A percentile compares a stretch with the other conserved stretches of the same genome.
Conservation (phyloP, 2,113 vertebrate species). For the Oreochromis niloticus region DNA sequence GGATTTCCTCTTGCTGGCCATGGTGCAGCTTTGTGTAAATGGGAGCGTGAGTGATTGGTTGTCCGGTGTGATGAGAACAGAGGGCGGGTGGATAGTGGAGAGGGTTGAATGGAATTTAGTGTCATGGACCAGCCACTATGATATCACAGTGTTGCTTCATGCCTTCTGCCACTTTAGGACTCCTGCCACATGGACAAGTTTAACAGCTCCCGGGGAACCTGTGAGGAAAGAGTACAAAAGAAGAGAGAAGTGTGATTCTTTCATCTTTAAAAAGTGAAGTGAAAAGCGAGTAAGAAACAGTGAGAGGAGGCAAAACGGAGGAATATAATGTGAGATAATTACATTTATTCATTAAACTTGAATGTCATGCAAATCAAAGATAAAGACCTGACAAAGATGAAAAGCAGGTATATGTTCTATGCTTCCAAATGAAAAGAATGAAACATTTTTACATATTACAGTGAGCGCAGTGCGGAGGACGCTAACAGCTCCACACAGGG, state of each 20-base stretch:
- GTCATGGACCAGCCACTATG: slow-evolving; percentile 74
- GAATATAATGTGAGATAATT: background rate
- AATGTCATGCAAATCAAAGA: background rate
- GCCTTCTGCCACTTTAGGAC: slow-evolving; percentile 54
- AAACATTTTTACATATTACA: slow-evolving; percentile 14
- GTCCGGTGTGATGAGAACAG: slow-evolving; percentile 55
- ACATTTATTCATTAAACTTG: background rate
- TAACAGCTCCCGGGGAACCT: slow-evolving; percentile 62
- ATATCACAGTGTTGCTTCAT: slow-evolving; percentile 64
- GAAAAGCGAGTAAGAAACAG: background rate
- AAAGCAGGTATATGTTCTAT: background rate
- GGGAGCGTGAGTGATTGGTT: slow-evolving; percentile 51
- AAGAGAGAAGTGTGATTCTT: background rate
- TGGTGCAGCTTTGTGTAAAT: slow-evolving; percentile 57
- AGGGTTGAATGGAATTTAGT: slow-evolving; percentile 59
- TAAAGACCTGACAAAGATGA: background rate
- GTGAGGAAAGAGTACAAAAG: background rate
- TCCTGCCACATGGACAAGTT: slow-evolving; percentile 70
- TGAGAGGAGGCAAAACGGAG: background rate
- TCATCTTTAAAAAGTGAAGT: background rate
- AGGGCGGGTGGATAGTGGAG: slow-evolving; percentile 63
- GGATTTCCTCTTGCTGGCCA: slow-evolving; percentile 99
- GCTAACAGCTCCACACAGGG: background rate
- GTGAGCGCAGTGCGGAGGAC: background rate
- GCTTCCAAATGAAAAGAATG: background rate